Conservation (phyloP, 2,888 invertebrate species). For the Polyommatus iphigenia region DNA sequence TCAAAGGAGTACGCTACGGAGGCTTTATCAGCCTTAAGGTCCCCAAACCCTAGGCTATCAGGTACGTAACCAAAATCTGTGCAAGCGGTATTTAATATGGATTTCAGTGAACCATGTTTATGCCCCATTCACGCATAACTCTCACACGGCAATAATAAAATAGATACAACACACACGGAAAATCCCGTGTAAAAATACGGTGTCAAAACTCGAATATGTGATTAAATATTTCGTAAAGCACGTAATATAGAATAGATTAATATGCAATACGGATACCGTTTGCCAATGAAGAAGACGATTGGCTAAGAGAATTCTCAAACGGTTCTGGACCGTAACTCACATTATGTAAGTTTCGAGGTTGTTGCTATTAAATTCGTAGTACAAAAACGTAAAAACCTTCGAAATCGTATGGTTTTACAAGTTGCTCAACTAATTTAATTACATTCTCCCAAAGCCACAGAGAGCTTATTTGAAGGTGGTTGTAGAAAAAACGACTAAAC, state of each 20-base stretch:
- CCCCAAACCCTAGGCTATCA: too few relatives aligned
- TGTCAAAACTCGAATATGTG: background rate
- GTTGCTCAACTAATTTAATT: conserved; percentile 31
- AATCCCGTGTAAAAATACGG: conserved; percentile 1
- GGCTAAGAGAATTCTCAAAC: conserved; percentile 61
- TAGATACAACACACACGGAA: background rate
- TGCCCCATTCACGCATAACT: too few relatives aligned
- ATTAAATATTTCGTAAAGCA: conserved; percentile 20
- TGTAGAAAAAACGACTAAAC: background rate
- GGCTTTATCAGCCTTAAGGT: too few relatives aligned
- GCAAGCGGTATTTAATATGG: too few relatives aligned
- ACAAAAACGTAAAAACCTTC: conserved; percentile 16
- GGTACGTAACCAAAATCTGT: too few relatives aligned
- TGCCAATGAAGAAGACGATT: conserved; percentile 56
- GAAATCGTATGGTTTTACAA: conserved; percentile 21
- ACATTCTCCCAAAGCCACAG: background rate
- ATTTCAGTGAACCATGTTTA: too few relatives aligned
- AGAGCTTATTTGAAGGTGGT: conserved; percentile 6
- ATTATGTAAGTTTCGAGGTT: conserved; percentile 51
- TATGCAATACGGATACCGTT: conserved; percentile 52
- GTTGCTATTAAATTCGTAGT: conserved; percentile 30
- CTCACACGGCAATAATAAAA: background rate
- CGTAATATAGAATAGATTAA: conserved; percentile 45
- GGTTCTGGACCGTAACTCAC: conserved; percentile 55
- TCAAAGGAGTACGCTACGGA: too few relatives aligned